These are phyloP conservation scores for Zaprionus inermis DNA, from an alignment of 1,140 invertebrate species.

Conservation along the genomic window DNA sequence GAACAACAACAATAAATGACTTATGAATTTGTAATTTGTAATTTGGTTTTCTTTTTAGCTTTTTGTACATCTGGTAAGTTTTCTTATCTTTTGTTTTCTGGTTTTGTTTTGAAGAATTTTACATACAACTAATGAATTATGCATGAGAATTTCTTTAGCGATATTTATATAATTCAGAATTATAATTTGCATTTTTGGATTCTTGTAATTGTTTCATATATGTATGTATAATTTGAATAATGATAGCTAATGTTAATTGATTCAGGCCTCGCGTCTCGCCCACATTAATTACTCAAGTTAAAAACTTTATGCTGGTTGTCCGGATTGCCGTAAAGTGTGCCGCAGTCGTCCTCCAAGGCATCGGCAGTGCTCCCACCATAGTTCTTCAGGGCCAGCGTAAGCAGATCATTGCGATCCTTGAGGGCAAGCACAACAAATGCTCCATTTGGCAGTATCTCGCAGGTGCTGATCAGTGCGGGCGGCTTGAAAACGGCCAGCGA, in stretches of 20 bases:
- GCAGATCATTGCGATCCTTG: slow-evolving; percentile 86
- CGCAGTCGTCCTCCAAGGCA: slow-evolving; percentile 72
- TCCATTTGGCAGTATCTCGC: slow-evolving; percentile 90
- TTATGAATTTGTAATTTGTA: slow-evolving; percentile 69
- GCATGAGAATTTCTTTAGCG: slow-evolving; percentile 70
- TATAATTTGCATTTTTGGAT: slow-evolving; percentile 50
- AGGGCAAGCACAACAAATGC: slow-evolving; percentile 89
- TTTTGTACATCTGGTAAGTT: slow-evolving; percentile 80
- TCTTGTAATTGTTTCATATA: slow-evolving; percentile 19
- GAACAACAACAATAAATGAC: slow-evolving; percentile 30
- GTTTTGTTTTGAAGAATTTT: slow-evolving; percentile 70
- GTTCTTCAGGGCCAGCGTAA: slow-evolving; percentile 87
- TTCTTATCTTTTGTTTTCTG: slow-evolving; percentile 24
- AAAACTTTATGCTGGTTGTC: slow-evolving; percentile 83
- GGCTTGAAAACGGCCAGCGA: slow-evolving; percentile 91
- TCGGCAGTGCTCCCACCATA: slow-evolving; percentile 67
- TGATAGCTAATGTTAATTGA: slow-evolving; percentile 80
- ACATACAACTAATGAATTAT: slow-evolving; percentile 80
- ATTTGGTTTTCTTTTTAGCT: slow-evolving; percentile 52
- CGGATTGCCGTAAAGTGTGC: slow-evolving; percentile 79
- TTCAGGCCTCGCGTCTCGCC: slow-evolving; percentile 14
- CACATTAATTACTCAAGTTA: slow-evolving; percentile 74
- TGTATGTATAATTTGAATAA: slow-evolving; percentile 73
- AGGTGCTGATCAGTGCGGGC: slow-evolving; percentile 90
- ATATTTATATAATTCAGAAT: slow-evolving; percentile 74